Evolutionary conservation across 2,797 vertebrate species (phyloP), one percentile per base, ranked within the genome.

Genomic region (Siniperca obscura): DNA sequence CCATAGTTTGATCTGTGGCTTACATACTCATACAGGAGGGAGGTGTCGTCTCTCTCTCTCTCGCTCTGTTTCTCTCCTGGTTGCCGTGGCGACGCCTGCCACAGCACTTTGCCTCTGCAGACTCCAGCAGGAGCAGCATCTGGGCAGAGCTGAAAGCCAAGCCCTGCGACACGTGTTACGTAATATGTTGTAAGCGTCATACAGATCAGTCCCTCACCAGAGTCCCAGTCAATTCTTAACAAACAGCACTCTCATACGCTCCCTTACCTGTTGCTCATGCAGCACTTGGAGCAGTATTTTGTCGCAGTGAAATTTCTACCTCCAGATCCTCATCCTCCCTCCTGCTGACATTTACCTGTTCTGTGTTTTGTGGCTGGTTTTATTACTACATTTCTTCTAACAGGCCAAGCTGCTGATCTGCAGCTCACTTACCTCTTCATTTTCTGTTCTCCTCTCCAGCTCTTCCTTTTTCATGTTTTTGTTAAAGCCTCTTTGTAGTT

Each of bases 11-110:
- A 90, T 91, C 85, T 61, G 77, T 77, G 64, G 85, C 78, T 83
- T 85, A 82, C 73, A 77, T 77, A 74, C 76, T 86, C 67, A 14
- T 74, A 62, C 48, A 61, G 72, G 78, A 72, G 74, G 69, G 56
- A 76, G 81, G 78, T 80, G 65, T 83, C 74, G 1, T 76, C 22
- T 76, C 22, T 76, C 67, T 66, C 69, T 42, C 53, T 62, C 34
- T 74, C 21, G 70, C 60, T 65, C 16, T 71, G 50, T 81, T 71
- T 81, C 64, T 74, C 64, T 81, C 68, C 74, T 21, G 84, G 94
- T 94, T 94, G 93, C 94, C 86, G 92, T 93, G 91, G 92, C 53
- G 89, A 95, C 83, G 87, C 77, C 84, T 89, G 81, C 92, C 70
- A 82, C 89, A 90, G 90, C 79, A 48, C 85, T 70, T 68, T 76